Percentiles rank a stretch among this genome's conserved stretches.
Evolutionary conservation across 2,113 vertebrate species (phyloP).

Genomic region (Passer domesticus): DNA sequence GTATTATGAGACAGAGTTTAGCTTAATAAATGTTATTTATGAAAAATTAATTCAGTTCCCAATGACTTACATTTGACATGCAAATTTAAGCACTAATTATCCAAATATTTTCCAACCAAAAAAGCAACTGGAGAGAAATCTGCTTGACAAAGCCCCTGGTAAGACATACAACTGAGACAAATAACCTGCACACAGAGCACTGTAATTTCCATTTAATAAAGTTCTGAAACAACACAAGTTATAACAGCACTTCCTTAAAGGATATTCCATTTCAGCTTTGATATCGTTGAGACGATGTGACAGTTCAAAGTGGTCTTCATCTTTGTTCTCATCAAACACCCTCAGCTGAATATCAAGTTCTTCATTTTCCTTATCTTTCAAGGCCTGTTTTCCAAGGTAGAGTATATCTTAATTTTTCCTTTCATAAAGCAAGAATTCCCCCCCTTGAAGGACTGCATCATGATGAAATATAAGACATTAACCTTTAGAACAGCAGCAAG

Average conservation of each 20-base stretch:
- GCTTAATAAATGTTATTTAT: not conserved
- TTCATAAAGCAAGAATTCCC: not conserved
- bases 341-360: slow-evolving; percentile 97
- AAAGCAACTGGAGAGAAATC: not conserved
- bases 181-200: not conserved
- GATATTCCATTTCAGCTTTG: slow-evolving; percentile 99
- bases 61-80: not conserved
- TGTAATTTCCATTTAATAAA: not conserved
- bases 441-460: not conserved
- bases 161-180: not conserved
- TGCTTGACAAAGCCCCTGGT: not conserved
- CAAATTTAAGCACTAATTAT: not conserved
- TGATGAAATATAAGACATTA: not conserved
- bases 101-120: not conserved
- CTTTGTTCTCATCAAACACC: slow-evolving; percentile 99
- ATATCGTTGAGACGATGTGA: slow-evolving; percentile 95
- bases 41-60: not conserved
- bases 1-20: not conserved
- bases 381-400: slow-evolving; percentile 76
- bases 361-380: slow-evolving; percentile 94
- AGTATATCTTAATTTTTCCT: not conserved
- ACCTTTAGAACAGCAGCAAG: not conserved
- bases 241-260: slow-evolving; percentile 74
- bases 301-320: slow-evolving; percentile 94
- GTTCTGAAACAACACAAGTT: not conserved